Conservation (phyloP, 2,888 invertebrate genomes). For the Protula sp. region DNA sequence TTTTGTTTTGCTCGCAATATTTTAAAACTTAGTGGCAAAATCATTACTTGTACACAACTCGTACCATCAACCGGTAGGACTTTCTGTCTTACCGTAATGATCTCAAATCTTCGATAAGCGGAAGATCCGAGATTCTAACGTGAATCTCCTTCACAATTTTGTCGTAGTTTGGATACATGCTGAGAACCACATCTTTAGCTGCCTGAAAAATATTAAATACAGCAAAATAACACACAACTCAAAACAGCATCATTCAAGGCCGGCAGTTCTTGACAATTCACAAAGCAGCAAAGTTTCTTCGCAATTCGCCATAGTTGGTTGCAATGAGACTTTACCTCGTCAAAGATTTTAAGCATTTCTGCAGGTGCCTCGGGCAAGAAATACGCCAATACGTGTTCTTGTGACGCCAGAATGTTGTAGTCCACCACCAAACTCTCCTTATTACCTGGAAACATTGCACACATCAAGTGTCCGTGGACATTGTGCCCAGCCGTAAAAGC, state of each 20-base stretch:
- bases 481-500: too few species aligned
- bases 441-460: slow-evolving; percentile 54
- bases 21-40: too few species aligned
- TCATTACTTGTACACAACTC: too few species aligned
- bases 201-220: slow-evolving; percentile 39
- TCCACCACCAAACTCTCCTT: slow-evolving; percentile 82
- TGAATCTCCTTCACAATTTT: slow-evolving; percentile 90
- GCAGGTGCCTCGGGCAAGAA: slow-evolving; percentile 96
- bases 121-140: slow-evolving; percentile 89
- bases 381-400: slow-evolving; percentile 87
- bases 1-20: too few species aligned
- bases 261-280: too few species aligned
- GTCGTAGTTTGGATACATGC: slow-evolving; percentile 92
- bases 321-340: slow-evolving; percentile 73
- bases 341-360: slow-evolving; percentile 94
- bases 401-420: slow-evolving; percentile 82
- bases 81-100: slow-evolving; percentile 66
- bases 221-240: not conserved
- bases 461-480: too few species aligned
- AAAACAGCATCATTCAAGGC: too few species aligned
- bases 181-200: slow-evolving; percentile 70
- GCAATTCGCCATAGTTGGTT: too few species aligned
- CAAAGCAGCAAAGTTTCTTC: too few species aligned
- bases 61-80: too few species aligned
- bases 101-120: slow-evolving; percentile 89